Evolutionary conservation across 92 coral and sea anemone species (phyloP).

Genomic region (Siderastrea siderea): DNA sequence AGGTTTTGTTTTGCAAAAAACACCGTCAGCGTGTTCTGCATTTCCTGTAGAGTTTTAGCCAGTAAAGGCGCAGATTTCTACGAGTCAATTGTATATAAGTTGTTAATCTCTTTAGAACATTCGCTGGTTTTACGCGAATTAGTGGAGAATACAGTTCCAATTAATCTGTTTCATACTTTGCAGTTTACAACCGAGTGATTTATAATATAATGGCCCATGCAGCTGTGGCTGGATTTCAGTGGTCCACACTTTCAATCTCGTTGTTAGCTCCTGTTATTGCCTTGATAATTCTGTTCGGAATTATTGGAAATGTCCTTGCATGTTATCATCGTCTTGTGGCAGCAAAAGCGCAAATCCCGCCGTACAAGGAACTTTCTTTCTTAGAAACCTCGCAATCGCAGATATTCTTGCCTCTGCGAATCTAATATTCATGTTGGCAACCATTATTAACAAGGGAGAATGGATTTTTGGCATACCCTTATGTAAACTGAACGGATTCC

Average conservation of each 20-base stretch:
- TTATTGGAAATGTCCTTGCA: constrained; percentile 75
- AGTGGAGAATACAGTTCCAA: neutral
- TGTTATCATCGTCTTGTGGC: constrained; percentile 65
- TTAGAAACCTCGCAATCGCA: constrained; percentile 65
- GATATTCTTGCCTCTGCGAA: constrained; percentile 78
- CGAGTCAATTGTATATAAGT: neutral
- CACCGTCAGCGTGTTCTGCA: neutral
- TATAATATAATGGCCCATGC: neutral
- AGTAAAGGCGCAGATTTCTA: neutral
- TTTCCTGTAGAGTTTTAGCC: neutral
- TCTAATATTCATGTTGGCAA: constrained; percentile 71
- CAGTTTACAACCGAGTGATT: constrained; percentile 4
- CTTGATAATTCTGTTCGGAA: constrained; percentile 57
- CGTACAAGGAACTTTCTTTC: constrained; percentile 70
- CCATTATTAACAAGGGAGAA: constrained; percentile 60
- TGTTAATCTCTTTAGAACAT: neutral
- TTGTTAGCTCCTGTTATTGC: constrained; percentile 37
- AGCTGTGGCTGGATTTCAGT: constrained; percentile 13
- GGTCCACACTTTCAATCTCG: constrained; percentile 53
- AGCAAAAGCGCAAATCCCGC: constrained; percentile 61
- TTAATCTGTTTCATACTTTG: neutral
- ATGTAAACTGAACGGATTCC: constrained; percentile 71
- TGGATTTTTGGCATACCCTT: constrained; percentile 75
- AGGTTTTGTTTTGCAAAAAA: neutral
- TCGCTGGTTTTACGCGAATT: neutral